These are phyloP conservation scores for Nothura maculosa DNA, from an alignment of 2,797 vertebrate genomes.

Conservation along the genomic window DNA sequence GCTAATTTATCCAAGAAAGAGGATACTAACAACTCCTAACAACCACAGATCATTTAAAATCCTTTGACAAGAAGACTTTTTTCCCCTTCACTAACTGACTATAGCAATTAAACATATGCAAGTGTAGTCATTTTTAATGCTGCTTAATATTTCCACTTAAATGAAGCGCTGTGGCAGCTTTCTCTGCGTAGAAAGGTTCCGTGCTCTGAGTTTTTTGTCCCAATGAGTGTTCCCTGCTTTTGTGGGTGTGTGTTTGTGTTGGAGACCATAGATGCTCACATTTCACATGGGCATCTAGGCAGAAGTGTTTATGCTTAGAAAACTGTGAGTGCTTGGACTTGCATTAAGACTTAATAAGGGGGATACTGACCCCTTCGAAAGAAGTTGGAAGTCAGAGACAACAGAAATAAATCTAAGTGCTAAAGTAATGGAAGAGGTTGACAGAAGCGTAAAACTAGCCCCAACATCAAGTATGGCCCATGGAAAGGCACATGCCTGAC, in stretches of 20 bases:
- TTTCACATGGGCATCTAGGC: too few relatives aligned
- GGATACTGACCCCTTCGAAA: not conserved
- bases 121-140: not conserved
- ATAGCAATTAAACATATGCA: not conserved
- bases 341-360: not conserved
- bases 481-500: not conserved
- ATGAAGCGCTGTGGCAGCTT: not conserved
- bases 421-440: not conserved
- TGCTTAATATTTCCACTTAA: not conserved
- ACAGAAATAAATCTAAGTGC: not conserved
- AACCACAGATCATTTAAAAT: not conserved
- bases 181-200: not conserved
- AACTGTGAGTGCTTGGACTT: not conserved
- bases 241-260: not conserved
- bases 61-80: not conserved
- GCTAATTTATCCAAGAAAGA: not conserved
- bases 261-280: not conserved
- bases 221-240: not conserved
- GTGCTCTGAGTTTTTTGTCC: not conserved
- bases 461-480: not conserved
- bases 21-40: too few relatives aligned
- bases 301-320: not conserved
- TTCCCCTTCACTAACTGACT: not conserved
- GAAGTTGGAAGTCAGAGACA: not conserved
- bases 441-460: not conserved